Percentiles rank a stretch among this genome's conserved stretches.
These are phyloP conservation scores for Dasyornis broadbenti DNA, from an alignment of 2,113 vertebrate species.

Conservation along the genomic window DNA sequence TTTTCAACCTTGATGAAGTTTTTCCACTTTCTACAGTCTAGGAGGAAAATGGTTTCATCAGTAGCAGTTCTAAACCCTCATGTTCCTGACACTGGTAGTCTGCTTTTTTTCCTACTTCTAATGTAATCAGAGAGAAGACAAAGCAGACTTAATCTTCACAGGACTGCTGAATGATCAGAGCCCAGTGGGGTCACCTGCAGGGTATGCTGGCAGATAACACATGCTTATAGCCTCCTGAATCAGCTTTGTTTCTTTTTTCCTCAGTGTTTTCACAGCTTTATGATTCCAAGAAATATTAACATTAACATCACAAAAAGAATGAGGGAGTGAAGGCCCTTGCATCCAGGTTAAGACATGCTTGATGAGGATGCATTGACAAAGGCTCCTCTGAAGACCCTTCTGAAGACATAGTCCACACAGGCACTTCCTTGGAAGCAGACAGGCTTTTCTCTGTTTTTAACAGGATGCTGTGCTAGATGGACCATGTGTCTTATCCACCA, in stretches of 20 bases:
- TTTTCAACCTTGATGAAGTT: not conserved
- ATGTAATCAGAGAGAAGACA: not conserved
- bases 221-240: not conserved
- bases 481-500: not conserved
- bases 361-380: not conserved
- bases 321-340: not conserved
- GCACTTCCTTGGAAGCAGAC: not conserved
- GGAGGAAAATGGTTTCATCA: not conserved
- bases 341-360: not conserved
- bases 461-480: conserved; percentile 1
- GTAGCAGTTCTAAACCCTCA: not conserved
- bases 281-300: not conserved
- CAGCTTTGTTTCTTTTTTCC: not conserved
- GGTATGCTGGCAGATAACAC: not conserved
- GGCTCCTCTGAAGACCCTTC: not conserved
- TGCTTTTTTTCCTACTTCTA: not conserved
- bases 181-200: not conserved
- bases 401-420: not conserved
- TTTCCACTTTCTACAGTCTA: not conserved
- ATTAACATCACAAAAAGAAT: not conserved
- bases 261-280: not conserved
- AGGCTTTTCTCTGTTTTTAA: not conserved
- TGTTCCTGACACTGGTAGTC: not conserved
- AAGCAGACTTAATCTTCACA: not conserved
- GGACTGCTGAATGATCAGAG: not conserved